Percentiles rank a stretch among this genome's conserved stretches.
Conservation (phyloP, 2,797 vertebrate species). For the Natrix natrix region DNA sequence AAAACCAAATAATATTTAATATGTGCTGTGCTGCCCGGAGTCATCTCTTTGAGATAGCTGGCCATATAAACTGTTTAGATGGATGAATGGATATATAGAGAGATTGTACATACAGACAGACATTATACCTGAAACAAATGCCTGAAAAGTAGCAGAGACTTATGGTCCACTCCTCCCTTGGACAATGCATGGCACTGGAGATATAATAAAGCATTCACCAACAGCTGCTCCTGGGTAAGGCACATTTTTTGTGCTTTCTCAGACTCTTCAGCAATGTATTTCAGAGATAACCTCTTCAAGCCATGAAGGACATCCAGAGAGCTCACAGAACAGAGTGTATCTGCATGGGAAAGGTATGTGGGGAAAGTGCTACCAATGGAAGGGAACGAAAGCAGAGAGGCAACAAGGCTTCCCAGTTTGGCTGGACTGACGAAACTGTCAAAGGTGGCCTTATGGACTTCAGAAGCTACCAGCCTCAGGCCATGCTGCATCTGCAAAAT, state of each 20-base stretch:
- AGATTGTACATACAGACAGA: not conserved
- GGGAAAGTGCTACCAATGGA: constrained; percentile 74
- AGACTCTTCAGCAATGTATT: constrained; percentile 57
- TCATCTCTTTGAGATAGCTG: not conserved
- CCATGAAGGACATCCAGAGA: constrained; percentile 79
- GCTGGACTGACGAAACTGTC: constrained; percentile 65
- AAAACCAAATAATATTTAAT: not conserved
- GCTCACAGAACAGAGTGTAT: constrained; percentile 83
- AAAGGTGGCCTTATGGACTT: constrained; percentile 67
- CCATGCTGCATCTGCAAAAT: constrained; percentile 89
- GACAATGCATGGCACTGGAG: constrained; percentile 83
- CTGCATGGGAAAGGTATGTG: constrained; percentile 83
- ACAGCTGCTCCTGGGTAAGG: constrained; percentile 77
- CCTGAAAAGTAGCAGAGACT: constrained; percentile 82
- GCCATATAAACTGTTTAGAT: not conserved
- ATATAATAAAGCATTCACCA: constrained; percentile 84
- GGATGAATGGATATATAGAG: not conserved
- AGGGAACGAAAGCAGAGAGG: constrained; percentile 84
- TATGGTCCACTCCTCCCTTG: constrained; percentile 79
- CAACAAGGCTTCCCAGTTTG: constrained; percentile 70
- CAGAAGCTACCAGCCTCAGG: constrained; percentile 88
- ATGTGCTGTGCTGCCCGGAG: not conserved
- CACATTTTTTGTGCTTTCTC: constrained; percentile 57
- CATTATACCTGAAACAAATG: constrained; percentile 87
- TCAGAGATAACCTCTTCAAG: constrained; percentile 77